These are phyloP conservation scores for Tyto alba DNA, from an alignment of 2,113 vertebrate species.

Conservation along the genomic window DNA sequence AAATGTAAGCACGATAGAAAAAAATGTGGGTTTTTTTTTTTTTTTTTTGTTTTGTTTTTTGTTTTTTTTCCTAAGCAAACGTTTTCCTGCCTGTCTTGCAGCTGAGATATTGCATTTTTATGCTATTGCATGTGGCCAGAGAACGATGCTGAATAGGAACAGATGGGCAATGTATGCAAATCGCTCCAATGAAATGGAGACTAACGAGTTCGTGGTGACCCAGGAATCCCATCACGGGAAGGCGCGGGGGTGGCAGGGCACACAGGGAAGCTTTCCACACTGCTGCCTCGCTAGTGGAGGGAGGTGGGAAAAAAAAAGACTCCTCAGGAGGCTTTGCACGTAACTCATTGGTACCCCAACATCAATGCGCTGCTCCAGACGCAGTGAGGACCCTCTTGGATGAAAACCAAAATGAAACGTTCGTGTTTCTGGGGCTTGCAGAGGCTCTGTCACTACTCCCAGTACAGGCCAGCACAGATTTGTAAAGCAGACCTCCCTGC, in stretches of 20 bases:
- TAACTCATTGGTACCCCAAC: neutral
- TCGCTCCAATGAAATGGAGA: neutral
- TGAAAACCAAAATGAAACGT: neutral
- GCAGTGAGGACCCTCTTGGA: neutral
- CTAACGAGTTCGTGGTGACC: neutral
- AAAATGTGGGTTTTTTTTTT: neutral
- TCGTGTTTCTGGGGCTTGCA: neutral
- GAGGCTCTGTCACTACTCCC: neutral
- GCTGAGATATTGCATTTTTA: neutral
- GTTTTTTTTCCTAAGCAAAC: neutral
- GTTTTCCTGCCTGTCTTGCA: neutral
- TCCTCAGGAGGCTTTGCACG: neutral
- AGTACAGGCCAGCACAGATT: neutral
- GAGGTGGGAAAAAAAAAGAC: neutral
- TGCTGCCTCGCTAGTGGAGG: neutral
- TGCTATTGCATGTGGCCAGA: neutral
- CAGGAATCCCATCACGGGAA: neutral
- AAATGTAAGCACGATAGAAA: neutral
- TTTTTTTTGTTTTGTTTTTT: neutral
- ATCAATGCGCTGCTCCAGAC: neutral
- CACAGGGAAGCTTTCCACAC: neutral
- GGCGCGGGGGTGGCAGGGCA: neutral
- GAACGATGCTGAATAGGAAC: neutral
- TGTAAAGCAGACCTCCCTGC: neutral
- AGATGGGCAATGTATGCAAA: conserved; percentile 28